Conservation (phyloP, 1,140 invertebrate genomes). For the Scylla paramamosain region DNA sequence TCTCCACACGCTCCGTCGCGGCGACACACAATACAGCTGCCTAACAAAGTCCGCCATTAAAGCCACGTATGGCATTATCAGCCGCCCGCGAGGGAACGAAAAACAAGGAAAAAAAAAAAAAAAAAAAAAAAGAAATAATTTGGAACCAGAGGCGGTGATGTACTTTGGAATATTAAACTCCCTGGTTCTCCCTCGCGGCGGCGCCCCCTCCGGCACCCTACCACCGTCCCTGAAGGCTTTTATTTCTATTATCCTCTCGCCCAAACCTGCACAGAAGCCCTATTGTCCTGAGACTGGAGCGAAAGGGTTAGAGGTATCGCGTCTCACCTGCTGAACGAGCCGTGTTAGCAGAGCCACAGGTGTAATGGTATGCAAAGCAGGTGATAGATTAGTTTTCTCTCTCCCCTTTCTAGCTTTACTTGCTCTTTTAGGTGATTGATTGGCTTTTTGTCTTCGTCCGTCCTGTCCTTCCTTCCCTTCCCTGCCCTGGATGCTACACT, state of each 20-base stretch:
- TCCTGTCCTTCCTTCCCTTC: too few relatives aligned
- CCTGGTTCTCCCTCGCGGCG: not conserved
- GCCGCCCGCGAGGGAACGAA: not conserved
- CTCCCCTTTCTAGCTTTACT: not conserved
- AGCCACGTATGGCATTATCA: not conserved
- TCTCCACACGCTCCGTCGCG: too few relatives aligned
- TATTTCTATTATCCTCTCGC: not conserved
- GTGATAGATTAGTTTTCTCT: not conserved
- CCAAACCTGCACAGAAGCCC: not conserved
- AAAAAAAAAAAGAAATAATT: not conserved
- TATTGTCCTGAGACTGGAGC: not conserved
- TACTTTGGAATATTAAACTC: conserved; percentile 16
- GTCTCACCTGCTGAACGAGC: not conserved
- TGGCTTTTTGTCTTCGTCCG: not conserved
- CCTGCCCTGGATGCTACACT: too few relatives aligned
- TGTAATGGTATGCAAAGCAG: not conserved
- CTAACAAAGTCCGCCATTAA: not conserved
- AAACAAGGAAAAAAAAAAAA: not conserved
- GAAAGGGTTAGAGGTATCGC: not conserved
- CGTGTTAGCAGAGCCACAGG: not conserved
- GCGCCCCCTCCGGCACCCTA: too few relatives aligned
- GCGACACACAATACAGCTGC: too few relatives aligned
- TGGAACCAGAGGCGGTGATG: not conserved
- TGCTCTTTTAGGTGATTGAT: not conserved
- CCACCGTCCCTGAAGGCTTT: not conserved